A percentile compares a stretch with the other conserved stretches of the same genome.
phyloP scores from a whole-genome alignment of 2,888 invertebrate species.

The Caprella mutica region DNA sequence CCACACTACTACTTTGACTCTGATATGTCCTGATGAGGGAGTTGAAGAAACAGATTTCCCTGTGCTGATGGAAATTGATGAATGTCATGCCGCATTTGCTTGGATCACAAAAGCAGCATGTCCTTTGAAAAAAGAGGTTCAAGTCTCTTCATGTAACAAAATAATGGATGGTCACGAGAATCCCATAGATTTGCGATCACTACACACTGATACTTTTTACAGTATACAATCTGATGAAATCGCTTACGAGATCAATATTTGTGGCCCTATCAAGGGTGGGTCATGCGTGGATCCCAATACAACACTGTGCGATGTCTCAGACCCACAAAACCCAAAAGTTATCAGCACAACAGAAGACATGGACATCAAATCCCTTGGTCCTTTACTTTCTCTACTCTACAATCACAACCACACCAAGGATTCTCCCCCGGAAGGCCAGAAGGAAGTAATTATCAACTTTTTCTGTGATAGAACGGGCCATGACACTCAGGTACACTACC shows the following conservation, averaged over 20 bases:
- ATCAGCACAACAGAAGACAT: conserved; percentile 15
- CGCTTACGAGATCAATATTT: conserved; percentile 23
- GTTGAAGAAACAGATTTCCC: conserved; percentile 7
- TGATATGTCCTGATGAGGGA: conserved; percentile 7
- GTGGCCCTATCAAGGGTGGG: conserved; percentile 23
- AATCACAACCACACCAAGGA: background rate
- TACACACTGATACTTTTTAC: conserved; percentile 17
- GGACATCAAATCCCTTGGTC: conserved; percentile 14
- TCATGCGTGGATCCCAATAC: conserved; percentile 15
- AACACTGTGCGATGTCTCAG: conserved; percentile 15
- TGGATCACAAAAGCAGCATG: conserved; percentile 27
- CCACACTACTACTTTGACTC: conserved; percentile 12
- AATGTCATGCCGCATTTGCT: conserved; percentile 12
- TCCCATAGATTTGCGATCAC: conserved; percentile 12
- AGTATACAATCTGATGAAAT: conserved; percentile 2
- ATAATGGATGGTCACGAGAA: no score
- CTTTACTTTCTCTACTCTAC: conserved; percentile 14
- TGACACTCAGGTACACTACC: conserved; percentile 9
- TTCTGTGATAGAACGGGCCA: conserved; percentile 16
- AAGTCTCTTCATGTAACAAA: background rate
- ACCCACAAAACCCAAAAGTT: conserved; percentile 10
- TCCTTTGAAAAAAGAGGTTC: conserved; percentile 9
- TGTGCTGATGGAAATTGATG: conserved; percentile 13
- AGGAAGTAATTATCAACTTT: conserved; percentile 15
- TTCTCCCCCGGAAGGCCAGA: background rate